Evolutionary conservation across 2,113 vertebrate species (phyloP).

Genomic region (Nyctibius bracteatus): DNA sequence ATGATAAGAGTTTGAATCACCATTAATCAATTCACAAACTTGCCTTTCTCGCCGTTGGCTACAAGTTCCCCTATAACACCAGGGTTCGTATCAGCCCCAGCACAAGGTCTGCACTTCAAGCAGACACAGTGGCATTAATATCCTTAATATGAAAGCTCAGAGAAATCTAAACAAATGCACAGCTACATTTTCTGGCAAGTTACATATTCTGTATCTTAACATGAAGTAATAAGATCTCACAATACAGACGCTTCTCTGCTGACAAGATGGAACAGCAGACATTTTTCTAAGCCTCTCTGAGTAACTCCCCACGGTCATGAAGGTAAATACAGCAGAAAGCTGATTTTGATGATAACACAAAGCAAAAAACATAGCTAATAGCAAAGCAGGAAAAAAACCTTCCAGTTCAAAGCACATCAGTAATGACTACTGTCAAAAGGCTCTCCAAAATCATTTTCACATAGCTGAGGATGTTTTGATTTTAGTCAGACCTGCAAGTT

Average conservation of each 20-base stretch:
- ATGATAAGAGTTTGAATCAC: background rate
- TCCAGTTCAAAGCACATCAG: conserved; percentile 54
- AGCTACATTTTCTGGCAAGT: background rate
- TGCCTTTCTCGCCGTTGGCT: background rate
- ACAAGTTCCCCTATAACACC: background rate
- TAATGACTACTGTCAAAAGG: conserved; percentile 45
- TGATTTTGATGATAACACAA: conserved; percentile 30
- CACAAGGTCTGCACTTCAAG: background rate
- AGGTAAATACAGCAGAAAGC: conserved; percentile 36
- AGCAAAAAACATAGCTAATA: conserved; percentile 51
- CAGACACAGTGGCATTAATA: background rate
- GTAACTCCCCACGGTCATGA: conserved; percentile 4
- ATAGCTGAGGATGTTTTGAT: background rate
- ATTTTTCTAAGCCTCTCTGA: background rate
- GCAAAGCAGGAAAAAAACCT: conserved; percentile 24
- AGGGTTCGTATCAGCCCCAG: background rate
- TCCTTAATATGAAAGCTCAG: background rate
- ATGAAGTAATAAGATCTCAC: background rate
- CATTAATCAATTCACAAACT: conserved; percentile 4
- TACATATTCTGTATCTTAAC: background rate
- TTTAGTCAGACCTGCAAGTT: background rate
- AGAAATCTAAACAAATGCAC: background rate
- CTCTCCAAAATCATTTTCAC: conserved; percentile 20
- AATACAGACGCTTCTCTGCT: background rate
- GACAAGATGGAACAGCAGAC: background rate